Evolutionary conservation across 1,140 invertebrate species (phyloP).

Genomic region (Aphaenogaster floridana): DNA sequence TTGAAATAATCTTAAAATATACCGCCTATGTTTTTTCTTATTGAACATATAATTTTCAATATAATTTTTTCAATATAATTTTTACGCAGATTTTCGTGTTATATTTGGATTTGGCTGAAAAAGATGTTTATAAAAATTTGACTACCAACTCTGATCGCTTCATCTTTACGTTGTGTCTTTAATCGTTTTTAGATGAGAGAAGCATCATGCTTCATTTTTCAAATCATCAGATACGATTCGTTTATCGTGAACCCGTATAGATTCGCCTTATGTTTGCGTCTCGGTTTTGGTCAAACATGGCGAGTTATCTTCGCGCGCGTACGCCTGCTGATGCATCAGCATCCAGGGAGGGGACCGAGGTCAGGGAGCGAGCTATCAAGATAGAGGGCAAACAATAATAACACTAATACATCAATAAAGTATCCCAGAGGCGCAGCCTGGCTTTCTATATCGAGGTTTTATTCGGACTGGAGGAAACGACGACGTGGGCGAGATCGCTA

Average conservation of each 20-base stretch:
- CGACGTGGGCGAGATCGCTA: conserved; percentile 62
- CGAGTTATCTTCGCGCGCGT: conserved; percentile 40
- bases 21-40: background rate
- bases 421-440: conserved; percentile 8
- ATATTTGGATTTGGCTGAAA: background rate
- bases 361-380: conserved; percentile 67
- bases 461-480: conserved; percentile 40
- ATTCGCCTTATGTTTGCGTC: background rate
- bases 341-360: conserved; percentile 48
- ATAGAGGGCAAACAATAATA: conserved; percentile 71
- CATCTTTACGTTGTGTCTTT: background rate
- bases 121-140: background rate
- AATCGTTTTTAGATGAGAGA: background rate
- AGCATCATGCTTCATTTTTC: background rate
- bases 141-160: background rate
- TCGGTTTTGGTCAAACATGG: conserved; percentile 5
- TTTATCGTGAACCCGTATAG: background rate
- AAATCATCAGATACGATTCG: background rate
- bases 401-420: conserved; percentile 61
- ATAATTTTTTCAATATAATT: background rate
- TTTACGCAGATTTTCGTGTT: background rate
- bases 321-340: conserved; percentile 26
- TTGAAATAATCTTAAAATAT: background rate
- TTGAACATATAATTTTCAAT: background rate
- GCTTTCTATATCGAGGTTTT: conserved; percentile 26